phyloP scores from a whole-genome alignment of 2,888 invertebrate genomes.

The Aphrophora alni region DNA sequence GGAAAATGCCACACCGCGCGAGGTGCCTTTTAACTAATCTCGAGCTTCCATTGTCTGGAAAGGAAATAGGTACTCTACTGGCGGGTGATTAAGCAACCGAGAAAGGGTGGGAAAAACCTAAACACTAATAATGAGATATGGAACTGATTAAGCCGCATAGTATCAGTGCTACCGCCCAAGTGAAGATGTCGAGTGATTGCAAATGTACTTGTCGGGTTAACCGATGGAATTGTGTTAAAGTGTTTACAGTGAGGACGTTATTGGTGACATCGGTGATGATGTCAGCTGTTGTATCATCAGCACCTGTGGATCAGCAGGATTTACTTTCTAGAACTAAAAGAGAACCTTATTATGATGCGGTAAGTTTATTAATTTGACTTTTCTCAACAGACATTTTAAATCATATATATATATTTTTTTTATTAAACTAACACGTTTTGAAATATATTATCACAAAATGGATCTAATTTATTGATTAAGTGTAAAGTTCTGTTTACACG shows the following conservation, averaged over 20 bases:
- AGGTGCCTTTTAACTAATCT: background rate
- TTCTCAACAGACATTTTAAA: no score
- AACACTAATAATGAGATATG: background rate
- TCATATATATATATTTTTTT: no score
- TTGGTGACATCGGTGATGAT: background rate
- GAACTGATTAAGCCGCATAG: background rate
- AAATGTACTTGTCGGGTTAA: no score
- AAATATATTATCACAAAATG: no score
- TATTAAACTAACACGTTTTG: no score
- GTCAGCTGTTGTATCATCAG: background rate
- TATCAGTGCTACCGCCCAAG: background rate
- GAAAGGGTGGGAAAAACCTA: background rate
- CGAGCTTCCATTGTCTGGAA: no score
- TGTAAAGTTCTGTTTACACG: no score
- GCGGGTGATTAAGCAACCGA: no score
- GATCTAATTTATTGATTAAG: no score
- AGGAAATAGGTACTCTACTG: background rate
- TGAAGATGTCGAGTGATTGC: background rate
- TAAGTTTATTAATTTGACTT: background rate
- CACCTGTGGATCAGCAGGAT: background rate
- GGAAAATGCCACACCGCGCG: background rate
- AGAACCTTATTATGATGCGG: background rate
- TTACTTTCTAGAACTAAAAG: background rate
- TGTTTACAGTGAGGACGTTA: background rate
- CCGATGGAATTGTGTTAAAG: background rate